Evolutionary conservation across 2,888 invertebrate genomes (phyloP), one percentile per base, ranked within the genome.

Genomic region (Hanleya hanleyi): DNA sequence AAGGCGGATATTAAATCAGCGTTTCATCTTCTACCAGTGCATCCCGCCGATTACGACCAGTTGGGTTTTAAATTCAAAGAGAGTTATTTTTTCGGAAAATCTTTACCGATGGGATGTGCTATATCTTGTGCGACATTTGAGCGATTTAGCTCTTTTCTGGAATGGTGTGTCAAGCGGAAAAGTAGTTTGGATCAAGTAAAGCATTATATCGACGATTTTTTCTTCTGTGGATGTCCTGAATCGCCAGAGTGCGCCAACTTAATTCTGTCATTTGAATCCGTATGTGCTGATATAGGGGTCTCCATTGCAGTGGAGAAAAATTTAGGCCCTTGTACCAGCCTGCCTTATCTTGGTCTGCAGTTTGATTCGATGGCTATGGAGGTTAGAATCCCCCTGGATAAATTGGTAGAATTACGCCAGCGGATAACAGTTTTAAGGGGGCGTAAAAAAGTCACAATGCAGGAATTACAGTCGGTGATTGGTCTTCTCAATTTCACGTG

Each of bases 1-100:
- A 79, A 77, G 57, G 29, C 64, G 1, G 77, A 77, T 41, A 74
- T 77, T 0, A 70, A 76, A 49, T 72, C 70, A n/a, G 75, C 77
- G 6, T 77, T 76, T 37, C 38, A 76, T 2, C 50, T 77, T 6
- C 32, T 77, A 9, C 72, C 73, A 5, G 57, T 80, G 4, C 26
- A 36, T 38, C 73, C 73, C 3, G 41, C 33, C 3, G 76, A 78
- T 68, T 75, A 75, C 68, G 71, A 74, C 18, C 50, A 67, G 22
- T n/a, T 79, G 0, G 75, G 77, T 0, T 69, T 73, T 69, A 49
- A 62, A 49, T 69, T 71, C 57, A 38, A 72, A 15, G 49, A 62
- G 22, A 26, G 32, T 15, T 74, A 72, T 64, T 78, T 71, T 36
- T 41, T 70, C 36, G 70, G 72, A 41, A 74, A 71, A 38, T 36